Evolutionary conservation across 1,140 invertebrate genomes (phyloP).

Genomic region (Zeugodacus cucurbitae): DNA sequence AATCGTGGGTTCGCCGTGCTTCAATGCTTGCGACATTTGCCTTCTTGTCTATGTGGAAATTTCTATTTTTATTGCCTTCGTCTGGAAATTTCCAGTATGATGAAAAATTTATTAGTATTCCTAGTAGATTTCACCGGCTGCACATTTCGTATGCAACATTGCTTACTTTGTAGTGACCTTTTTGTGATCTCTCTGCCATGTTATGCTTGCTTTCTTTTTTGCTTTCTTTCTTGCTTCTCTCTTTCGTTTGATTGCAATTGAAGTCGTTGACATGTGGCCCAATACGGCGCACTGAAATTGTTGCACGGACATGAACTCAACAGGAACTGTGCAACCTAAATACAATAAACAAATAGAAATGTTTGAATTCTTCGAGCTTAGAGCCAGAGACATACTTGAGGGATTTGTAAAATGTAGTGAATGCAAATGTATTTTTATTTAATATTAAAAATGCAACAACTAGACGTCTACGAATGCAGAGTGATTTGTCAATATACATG

Average conservation of each 20-base stretch:
- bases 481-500: not conserved
- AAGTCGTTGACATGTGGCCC: conserved; percentile 15
- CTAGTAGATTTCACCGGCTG: not conserved
- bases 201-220: not conserved
- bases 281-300: not conserved
- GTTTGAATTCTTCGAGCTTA: not conserved
- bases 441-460: not conserved
- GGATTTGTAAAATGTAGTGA: not conserved
- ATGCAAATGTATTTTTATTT: not conserved
- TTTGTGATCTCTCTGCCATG: not conserved
- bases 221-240: not conserved
- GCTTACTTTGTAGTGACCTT: not conserved
- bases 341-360: not conserved
- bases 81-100: not conserved
- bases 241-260: not conserved
- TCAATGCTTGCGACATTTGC: not conserved
- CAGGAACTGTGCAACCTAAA: not conserved
- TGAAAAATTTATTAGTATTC: not conserved
- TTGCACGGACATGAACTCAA: not conserved
- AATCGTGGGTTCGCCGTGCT: not conserved
- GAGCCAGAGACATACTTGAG: not conserved
- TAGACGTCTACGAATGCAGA: not conserved
- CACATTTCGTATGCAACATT: conserved; percentile 1
- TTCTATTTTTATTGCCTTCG: not conserved
- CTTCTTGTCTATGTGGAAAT: not conserved